Conservation (phyloP, 2,888 invertebrate genomes). For the Tipula helvola region DNA sequence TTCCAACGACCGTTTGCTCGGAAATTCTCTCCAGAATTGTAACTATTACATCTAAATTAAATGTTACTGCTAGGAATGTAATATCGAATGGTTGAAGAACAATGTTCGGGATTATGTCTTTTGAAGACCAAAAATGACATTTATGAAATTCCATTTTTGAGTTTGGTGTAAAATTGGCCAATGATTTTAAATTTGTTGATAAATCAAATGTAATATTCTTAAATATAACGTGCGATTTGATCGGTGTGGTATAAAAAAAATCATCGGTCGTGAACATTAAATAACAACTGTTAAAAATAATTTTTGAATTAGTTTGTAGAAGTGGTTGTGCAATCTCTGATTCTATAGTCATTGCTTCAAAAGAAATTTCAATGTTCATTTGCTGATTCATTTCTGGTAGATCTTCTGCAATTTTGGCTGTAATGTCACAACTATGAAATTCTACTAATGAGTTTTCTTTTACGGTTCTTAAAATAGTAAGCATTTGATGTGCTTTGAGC, state of each 20-base stretch:
- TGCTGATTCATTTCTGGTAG: neutral
- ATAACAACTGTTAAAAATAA: neutral
- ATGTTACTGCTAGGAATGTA: neutral
- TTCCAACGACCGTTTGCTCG: neutral
- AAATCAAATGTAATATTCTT: neutral
- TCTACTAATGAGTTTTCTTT: no score
- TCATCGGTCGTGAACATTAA: neutral
- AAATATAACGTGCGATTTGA: neutral
- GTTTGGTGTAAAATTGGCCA: neutral
- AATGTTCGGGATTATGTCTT: neutral
- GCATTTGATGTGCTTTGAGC: no score
- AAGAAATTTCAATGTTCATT: neutral
- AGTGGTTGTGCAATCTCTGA: neutral
- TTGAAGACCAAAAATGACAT: neutral
- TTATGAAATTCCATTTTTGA: neutral
- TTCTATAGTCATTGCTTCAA: neutral
- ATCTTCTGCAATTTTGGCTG: neutral
- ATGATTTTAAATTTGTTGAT: neutral
- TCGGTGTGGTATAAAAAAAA: neutral
- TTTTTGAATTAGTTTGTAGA: neutral
- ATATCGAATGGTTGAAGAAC: neutral
- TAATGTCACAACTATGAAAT: no score
- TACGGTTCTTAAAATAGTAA: no score
- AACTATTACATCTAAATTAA: neutral
- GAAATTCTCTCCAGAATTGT: neutral